Evolutionary conservation across 2,888 invertebrate species (phyloP), one percentile per base, ranked within the genome.

Genomic region (Laspeyria flexula): DNA sequence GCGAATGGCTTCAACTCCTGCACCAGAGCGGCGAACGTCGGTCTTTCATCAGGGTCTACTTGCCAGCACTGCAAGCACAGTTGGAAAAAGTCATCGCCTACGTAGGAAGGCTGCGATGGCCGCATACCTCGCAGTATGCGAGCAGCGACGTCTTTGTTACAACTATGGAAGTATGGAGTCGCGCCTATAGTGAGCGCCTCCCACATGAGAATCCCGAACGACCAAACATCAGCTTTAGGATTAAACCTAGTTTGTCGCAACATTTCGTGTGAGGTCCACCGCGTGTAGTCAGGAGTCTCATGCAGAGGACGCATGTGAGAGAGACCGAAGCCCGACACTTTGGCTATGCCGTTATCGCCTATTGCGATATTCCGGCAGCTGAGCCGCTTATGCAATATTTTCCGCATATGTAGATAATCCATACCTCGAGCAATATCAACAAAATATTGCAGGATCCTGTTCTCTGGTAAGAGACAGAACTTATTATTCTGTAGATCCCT

Each of bases 11-110:
- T 70, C n/a, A 93, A 67, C 42, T 90, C 88, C 34, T 80, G 90
- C 3, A 93, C 83, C 12, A 96, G 89, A 54, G 94, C 93, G 2
- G 93, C 89, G 73, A 96, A 96, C 7, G 93, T 90, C 0, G 96
- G 97, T 63, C 97, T 92, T 76, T 97, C 97, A 53, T 96, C 96
- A 9, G 95, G 94, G 81, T 97, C 96, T 11, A 95, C 86, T 78
- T 96, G 96, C 97, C 97, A 97, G 76, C 97, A 97, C 74, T 96
- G 96, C 35, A 96, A 88, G 88, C 97, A 95, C 48, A 97, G 85
- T 81, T 97, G 97, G 83, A 97, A 97, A 21, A 97, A 86, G 65
- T 96, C 96, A 77, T 96, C 96, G 15, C 94, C 95, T 18, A 96
- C 94, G 76, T 96, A 96, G 1, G 94, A 93, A 0, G 96, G 94